Conservation (phyloP, 2,888 invertebrate species). For the Xestia c-nigrum region DNA sequence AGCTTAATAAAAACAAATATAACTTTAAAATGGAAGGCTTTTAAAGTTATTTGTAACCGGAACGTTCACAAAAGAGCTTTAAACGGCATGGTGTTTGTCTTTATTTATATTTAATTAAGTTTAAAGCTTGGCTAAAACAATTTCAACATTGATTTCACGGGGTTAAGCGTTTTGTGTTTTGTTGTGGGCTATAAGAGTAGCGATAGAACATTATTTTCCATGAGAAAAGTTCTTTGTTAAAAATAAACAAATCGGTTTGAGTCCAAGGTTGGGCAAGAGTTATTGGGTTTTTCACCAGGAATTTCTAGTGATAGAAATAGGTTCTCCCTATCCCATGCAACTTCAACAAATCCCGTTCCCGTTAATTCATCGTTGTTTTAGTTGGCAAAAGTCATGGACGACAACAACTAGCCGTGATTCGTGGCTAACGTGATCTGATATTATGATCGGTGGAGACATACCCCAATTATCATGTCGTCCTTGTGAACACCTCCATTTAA, state of each 20-base stretch:
- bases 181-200: conserved; percentile 19
- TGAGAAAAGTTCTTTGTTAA: too few relatives aligned
- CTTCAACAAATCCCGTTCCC: not conserved
- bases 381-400: too few relatives aligned
- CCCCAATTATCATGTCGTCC: too few relatives aligned
- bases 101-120: conserved; percentile 68
- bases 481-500: too few relatives aligned
- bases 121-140: conserved; percentile 60
- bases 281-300: not conserved
- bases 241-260: not conserved
- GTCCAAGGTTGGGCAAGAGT: too few relatives aligned
- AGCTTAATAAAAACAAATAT: conserved; percentile 2
- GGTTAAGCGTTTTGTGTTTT: conserved; percentile 64
- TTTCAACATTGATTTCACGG: conserved; percentile 66
- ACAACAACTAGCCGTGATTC: too few relatives aligned
- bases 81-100: conserved; percentile 57
- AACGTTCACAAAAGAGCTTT: conserved; percentile 43
- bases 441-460: too few relatives aligned
- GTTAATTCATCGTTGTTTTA: too few relatives aligned
- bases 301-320: not conserved
- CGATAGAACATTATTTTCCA: conserved; percentile 6
- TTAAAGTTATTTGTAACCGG: conserved; percentile 39
- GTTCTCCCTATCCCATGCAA: not conserved
- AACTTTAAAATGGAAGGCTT: conserved; percentile 29
- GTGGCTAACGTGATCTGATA: too few relatives aligned